Base-by-base conservation (phyloP, 2,888 invertebrate genomes). In the Acleris sparsana region DNA sequence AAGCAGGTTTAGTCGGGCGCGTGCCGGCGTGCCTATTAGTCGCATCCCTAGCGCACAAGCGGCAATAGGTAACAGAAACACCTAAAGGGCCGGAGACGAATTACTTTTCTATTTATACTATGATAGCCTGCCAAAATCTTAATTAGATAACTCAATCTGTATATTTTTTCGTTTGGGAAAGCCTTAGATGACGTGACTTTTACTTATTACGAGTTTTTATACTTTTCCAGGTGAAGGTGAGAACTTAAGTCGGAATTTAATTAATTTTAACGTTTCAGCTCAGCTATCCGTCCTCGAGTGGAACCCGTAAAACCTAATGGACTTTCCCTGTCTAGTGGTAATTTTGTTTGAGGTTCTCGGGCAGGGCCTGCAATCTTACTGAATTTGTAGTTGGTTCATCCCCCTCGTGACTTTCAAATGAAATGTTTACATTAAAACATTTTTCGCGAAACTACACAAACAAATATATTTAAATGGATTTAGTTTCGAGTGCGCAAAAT, bases 261-360 rank as follows among this genome's bases (percentile, higher is more conserved):
- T 90, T 90, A 90, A 89, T 89, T 89, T 86, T 80, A 81, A 78
- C 85, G 82, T 82, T 86, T 81, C 80, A 79, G 77, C 83, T 83
- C 79, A 82, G 77, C 88, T 82, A 86, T 88, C 83, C 87, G 84
- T 87, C 86, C 87, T 84, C 75, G 83, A 84, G 86, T 81, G 79
- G 77, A 82, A 83, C 82, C 87, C 87, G 87, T 89, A 89, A 89
- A 90, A 89, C 89, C 85, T 91, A 91, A 91, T 91, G 91, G 91
- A 90, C 85, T 91, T 90, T 90, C 85, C 78, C 83, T 90, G 90
- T 91, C 87, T 86, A 81, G 85, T 82, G 85, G 87, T 88, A 86
- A 88, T 89, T 86, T 84, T 82, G 83, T 80, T 84, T 82, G 83
- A 73, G 79, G 75, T 83, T 81, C 80, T 81, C 75, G 71, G 71